These are phyloP conservation scores for Lophotis ruficrista DNA, from an alignment of 2,113 vertebrate genomes.

Conservation along the genomic window DNA sequence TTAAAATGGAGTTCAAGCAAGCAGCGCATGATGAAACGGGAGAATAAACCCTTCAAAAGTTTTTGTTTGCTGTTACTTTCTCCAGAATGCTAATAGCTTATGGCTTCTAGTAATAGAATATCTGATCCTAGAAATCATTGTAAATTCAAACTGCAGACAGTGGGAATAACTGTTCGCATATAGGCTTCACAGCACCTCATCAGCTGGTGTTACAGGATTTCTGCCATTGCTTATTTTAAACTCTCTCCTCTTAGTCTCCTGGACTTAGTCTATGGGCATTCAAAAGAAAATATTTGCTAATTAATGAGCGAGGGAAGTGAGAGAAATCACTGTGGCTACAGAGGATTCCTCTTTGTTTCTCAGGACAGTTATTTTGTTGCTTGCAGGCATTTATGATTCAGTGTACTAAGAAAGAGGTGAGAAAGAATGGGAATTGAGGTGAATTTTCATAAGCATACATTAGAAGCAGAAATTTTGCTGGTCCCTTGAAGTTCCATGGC, in stretches of 20 bases:
- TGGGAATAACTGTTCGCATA: not conserved
- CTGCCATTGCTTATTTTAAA: not conserved
- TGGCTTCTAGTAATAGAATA: not conserved
- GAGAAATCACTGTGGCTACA: not conserved
- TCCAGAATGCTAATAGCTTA: not conserved
- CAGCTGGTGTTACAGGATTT: not conserved
- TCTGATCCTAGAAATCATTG: not conserved
- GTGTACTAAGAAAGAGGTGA: not conserved
- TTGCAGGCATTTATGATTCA: not conserved
- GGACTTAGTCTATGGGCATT: not conserved
- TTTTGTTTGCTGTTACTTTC: not conserved
- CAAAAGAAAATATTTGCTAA: not conserved
- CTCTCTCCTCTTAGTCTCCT: not conserved
- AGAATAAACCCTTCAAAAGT: not conserved
- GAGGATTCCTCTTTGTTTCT: not conserved
- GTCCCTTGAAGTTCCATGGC: not conserved
- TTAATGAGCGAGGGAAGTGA: not conserved
- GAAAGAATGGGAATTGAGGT: not conserved
- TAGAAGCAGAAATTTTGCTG: not conserved
- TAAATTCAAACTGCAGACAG: not conserved
- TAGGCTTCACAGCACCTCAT: not conserved
- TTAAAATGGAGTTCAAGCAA: not conserved
- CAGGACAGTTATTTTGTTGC: not conserved
- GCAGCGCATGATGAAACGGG: accelerated
- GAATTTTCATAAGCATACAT: not conserved